A percentile compares a stretch with the other conserved stretches of the same genome.
phyloP scores from a whole-genome alignment of 2,113 vertebrate genomes.

The Perccottus glenii region DNA sequence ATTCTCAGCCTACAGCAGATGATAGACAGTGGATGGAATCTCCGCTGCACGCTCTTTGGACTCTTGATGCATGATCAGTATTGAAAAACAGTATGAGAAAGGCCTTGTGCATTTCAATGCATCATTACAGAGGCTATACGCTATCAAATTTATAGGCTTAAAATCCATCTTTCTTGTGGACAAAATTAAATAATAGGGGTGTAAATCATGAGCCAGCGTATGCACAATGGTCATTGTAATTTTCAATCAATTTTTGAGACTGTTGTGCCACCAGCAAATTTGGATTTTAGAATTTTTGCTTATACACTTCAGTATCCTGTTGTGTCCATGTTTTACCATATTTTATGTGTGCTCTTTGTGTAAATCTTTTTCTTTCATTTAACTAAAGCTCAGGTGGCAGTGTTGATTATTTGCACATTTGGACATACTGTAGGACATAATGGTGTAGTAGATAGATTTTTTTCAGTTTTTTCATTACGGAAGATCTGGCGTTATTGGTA shows the following conservation, averaged over 20 bases:
- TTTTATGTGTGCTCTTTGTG: background rate
- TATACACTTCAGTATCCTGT: constrained; percentile 13
- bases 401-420: no score
- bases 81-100: constrained; percentile 53
- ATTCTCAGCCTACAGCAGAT: constrained; percentile 26
- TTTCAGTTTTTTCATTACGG: no score
- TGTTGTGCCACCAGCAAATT: constrained; percentile 38
- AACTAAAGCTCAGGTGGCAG: background rate
- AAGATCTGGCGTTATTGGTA: no score
- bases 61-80: constrained; percentile 56
- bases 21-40: constrained; percentile 47
- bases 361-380: constrained; percentile 12
- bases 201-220: constrained; percentile 23
- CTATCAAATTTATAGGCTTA: constrained; percentile 19
- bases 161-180: constrained; percentile 29
- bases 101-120: constrained; percentile 30
- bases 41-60: constrained; percentile 25
- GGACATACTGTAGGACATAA: no score
- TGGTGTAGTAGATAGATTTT: no score
- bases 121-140: constrained; percentile 7
- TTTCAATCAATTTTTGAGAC: constrained; percentile 43
- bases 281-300: constrained; percentile 9
- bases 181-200: constrained; percentile 22
- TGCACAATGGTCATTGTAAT: constrained; percentile 44
- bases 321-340: constrained; percentile 15